Percentiles rank a stretch among this genome's conserved stretches.
phyloP scores from a whole-genome alignment of 2,888 invertebrate genomes.

The Amblyteles armatorius region DNA sequence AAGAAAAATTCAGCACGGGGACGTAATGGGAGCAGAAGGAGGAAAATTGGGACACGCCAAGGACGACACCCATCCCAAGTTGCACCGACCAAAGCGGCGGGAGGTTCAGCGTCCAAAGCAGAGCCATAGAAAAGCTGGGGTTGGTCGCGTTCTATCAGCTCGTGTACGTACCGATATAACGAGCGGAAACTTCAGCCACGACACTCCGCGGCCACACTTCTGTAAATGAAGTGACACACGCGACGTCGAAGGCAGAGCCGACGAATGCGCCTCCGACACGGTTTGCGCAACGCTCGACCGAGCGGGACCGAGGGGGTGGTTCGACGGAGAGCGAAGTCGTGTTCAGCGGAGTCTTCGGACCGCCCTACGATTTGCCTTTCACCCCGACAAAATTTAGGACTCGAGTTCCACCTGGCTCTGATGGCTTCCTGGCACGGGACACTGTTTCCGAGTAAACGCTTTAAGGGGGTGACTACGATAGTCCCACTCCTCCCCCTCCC shows the following conservation, averaged over 20 bases:
- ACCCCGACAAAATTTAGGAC: slow-evolving; percentile 65
- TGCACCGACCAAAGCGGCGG: not conserved
- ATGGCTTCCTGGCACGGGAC: slow-evolving; percentile 82
- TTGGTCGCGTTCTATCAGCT: slow-evolving; percentile 41
- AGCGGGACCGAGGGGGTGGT: not conserved
- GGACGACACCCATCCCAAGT: not conserved
- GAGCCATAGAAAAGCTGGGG: slow-evolving; percentile 23
- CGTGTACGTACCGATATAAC: slow-evolving; percentile 23
- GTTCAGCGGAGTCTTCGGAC: slow-evolving; percentile 41
- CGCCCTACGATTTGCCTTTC: slow-evolving; percentile 72
- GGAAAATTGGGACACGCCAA: not conserved
- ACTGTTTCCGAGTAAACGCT: slow-evolving; percentile 77
- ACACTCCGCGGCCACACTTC: slow-evolving; percentile 74
- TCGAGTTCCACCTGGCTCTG: slow-evolving; percentile 71
- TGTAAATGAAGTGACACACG: slow-evolving; percentile 81
- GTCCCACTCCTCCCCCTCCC: slow-evolving; percentile 16
- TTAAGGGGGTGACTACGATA: slow-evolving; percentile 53
- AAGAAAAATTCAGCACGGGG: slow-evolving; percentile 66
- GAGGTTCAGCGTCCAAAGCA: slow-evolving; percentile 41
- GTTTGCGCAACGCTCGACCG: slow-evolving; percentile 70
- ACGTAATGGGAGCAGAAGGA: slow-evolving; percentile 75
- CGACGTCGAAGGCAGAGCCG: slow-evolving; percentile 65
- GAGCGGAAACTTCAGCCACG: slow-evolving; percentile 59
- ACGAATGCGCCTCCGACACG: slow-evolving; percentile 71
- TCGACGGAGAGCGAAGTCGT: slow-evolving; percentile 10